These are phyloP conservation scores for Lasioglossum lativentre DNA, from an alignment of 2,888 invertebrate species.

Conservation along the genomic window DNA sequence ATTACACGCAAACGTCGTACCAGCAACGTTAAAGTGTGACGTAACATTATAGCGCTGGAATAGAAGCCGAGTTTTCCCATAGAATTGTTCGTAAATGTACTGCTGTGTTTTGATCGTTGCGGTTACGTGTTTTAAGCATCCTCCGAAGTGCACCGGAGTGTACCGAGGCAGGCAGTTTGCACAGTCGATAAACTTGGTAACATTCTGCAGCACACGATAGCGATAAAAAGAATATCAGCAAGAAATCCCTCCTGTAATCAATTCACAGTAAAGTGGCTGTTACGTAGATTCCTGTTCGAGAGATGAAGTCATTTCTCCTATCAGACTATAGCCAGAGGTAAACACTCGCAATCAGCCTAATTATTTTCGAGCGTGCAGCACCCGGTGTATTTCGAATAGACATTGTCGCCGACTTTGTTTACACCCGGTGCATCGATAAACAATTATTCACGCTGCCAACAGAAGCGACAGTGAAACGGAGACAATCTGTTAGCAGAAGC, in stretches of 20 bases:
- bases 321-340: conserved; percentile 19
- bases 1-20: not conserved
- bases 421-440: conserved; percentile 6
- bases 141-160: not conserved
- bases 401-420: conserved; percentile 11
- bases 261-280: not conserved
- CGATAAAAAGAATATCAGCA: not conserved
- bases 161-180: not conserved
- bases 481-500: not conserved
- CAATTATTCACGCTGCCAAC: not conserved
- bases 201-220: not conserved
- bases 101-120: not conserved
- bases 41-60: too few relatives aligned
- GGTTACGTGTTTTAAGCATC: not conserved
- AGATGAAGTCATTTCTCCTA: conserved; percentile 23
- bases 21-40: too few relatives aligned
- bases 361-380: not conserved
- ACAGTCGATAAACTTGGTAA: not conserved
- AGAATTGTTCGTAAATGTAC: not conserved
- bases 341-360: conserved; percentile 36
- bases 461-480: conserved; percentile 5
- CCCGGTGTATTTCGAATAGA: conserved; percentile 7
- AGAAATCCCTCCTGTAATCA: not conserved
- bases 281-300: not conserved
- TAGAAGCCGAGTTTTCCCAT: not conserved